phyloP scores from a whole-genome alignment of 2,888 invertebrate species.

The Papilio demoleus region DNA sequence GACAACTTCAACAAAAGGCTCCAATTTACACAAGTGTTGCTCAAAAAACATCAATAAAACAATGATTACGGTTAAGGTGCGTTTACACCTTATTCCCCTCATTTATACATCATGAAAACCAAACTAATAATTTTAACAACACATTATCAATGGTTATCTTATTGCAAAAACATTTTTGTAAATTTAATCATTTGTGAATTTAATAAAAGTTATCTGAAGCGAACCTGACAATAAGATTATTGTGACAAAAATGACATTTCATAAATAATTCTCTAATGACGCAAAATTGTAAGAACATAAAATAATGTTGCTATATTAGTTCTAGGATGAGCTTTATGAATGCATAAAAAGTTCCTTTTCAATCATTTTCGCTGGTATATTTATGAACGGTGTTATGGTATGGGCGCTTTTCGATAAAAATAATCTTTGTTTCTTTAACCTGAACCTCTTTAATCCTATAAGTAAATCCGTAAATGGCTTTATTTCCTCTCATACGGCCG shows the following conservation, averaged over 20 bases:
- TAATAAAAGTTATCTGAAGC: slow-evolving; percentile 1
- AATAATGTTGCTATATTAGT: slow-evolving; percentile 5
- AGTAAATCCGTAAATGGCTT: slow-evolving; percentile 27
- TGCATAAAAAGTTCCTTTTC: neutral
- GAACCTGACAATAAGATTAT: neutral
- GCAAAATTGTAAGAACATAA: neutral
- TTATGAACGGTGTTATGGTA: neutral
- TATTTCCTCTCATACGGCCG: slow-evolving; percentile 25
- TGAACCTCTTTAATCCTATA: slow-evolving; percentile 30
- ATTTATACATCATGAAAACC: slow-evolving; percentile 25
- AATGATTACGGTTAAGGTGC: neutral
- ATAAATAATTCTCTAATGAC: slow-evolving; percentile 1
- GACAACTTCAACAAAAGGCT: slow-evolving; percentile 15
- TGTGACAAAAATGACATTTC: slow-evolving; percentile 3
- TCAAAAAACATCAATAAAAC: slow-evolving; percentile 22
- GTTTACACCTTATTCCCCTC: slow-evolving; percentile 22
- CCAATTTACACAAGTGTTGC: slow-evolving; percentile 6
- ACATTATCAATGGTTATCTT: neutral
- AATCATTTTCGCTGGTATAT: too few species aligned
- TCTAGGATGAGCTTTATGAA: neutral
- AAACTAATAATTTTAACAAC: slow-evolving; percentile 8
- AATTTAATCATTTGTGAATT: neutral
- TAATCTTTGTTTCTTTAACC: slow-evolving; percentile 25
- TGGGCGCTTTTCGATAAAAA: neutral
- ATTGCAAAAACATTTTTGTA: neutral